A percentile compares a stretch with the other conserved stretches of the same genome.
Conservation (phyloP, 2,113 vertebrate species). For the Ploceus nigricollis region DNA sequence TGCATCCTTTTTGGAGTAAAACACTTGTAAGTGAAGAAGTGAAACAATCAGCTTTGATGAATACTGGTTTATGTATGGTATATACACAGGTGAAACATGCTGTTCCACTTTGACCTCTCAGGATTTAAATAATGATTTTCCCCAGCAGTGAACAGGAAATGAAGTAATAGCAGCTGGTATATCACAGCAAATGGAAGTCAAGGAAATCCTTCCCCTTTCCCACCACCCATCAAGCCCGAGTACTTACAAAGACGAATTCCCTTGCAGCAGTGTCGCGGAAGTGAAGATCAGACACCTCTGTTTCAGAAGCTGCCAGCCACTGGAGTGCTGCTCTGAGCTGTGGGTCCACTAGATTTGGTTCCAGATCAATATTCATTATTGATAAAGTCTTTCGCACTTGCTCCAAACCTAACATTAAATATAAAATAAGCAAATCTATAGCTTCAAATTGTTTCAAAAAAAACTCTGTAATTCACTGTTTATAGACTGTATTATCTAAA, state of each 20-base stretch:
- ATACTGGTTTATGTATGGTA: neutral
- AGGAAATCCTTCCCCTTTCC: neutral
- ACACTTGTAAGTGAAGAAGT: neutral
- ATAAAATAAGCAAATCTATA: neutral
- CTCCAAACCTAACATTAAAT: conserved; percentile 71
- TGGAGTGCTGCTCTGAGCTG: conserved; percentile 88
- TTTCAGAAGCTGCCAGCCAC: conserved; percentile 91
- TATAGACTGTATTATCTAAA: neutral
- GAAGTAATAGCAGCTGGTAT: neutral
- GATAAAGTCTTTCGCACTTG: conserved; percentile 69
- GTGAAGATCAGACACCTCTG: conserved; percentile 79
- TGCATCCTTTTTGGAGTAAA: neutral
- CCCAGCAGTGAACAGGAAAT: neutral
- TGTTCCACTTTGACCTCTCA: neutral
- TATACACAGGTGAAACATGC: neutral
- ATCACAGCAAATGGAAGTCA: neutral
- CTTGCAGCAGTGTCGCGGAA: conserved; percentile 71
- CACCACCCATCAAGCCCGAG: neutral
- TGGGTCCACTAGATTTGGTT: conserved; percentile 74
- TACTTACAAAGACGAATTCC: conserved; percentile 86
- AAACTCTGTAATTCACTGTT: neutral
- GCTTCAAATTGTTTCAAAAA: neutral
- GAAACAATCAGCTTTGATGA: neutral
- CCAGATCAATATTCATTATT: conserved; percentile 80
- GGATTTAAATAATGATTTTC: neutral